These are phyloP conservation scores for Trialeurodes vaporariorum DNA, from an alignment of 1,140 invertebrate genomes.

Conservation along the genomic window DNA sequence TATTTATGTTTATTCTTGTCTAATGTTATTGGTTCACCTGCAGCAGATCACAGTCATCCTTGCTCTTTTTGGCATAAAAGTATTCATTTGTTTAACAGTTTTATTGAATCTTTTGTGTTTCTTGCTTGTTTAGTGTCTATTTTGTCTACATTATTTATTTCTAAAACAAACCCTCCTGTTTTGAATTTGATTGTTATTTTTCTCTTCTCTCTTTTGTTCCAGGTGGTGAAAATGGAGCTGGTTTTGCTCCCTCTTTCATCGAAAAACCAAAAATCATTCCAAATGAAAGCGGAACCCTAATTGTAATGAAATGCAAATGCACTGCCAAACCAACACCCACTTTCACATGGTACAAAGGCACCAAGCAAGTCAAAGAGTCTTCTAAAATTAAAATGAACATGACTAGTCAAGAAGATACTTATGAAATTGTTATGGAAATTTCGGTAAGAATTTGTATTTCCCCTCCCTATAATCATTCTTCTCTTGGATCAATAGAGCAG, in stretches of 20 bases:
- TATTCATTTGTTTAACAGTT: too few relatives aligned
- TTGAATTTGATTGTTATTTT: too few relatives aligned
- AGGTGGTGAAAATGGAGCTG: constrained; percentile 79
- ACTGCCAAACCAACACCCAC: constrained; percentile 83
- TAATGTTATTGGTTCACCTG: too few relatives aligned
- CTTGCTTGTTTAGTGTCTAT: too few relatives aligned
- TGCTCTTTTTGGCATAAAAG: too few relatives aligned
- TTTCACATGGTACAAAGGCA: constrained; percentile 82
- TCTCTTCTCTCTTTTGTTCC: constrained; percentile 41
- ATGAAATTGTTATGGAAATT: constrained; percentile 77
- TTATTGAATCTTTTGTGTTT: too few relatives aligned
- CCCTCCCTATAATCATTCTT: too few relatives aligned
- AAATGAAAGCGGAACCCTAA: constrained; percentile 87
- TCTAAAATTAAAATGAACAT: constrained; percentile 74
- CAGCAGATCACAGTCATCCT: too few relatives aligned
- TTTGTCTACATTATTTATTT: too few relatives aligned
- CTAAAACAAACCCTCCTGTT: too few relatives aligned
- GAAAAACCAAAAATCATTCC: constrained; percentile 96
- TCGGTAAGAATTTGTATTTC: constrained; percentile 55
- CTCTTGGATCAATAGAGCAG: too few relatives aligned
- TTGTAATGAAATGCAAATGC: constrained; percentile 91
- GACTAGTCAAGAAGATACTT: constrained; percentile 68
- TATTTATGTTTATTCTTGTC: too few relatives aligned
- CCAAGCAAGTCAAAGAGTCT: constrained; percentile 68
- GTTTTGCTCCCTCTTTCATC: constrained; percentile 86